These are phyloP conservation scores for Chionodraco myersi DNA, from an alignment of 2,113 vertebrate genomes.

Conservation along the genomic window DNA sequence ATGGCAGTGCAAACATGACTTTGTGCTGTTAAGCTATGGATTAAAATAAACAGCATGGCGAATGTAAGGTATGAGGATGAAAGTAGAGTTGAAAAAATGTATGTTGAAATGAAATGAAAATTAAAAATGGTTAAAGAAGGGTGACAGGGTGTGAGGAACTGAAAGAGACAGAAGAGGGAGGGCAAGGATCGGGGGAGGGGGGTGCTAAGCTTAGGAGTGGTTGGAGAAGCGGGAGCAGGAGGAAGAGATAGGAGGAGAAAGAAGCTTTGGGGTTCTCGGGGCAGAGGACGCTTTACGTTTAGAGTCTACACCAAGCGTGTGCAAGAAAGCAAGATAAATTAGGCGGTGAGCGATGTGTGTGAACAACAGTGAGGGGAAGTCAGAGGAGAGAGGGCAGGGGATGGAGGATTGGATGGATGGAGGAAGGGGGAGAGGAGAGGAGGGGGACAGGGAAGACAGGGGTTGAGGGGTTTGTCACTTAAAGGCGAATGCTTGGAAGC, in stretches of 20 bases:
- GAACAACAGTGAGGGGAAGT: constrained; percentile 32
- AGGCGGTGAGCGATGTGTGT: constrained; percentile 36
- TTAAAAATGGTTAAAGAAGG: constrained; percentile 2
- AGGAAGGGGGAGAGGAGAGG: constrained; percentile 57
- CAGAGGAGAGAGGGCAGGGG: constrained; percentile 12
- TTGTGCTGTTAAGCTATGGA: constrained; percentile 52
- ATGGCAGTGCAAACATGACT: constrained; percentile 49
- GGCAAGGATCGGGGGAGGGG: neutral
- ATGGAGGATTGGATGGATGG: constrained; percentile 38
- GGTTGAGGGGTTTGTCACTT: constrained; percentile 81
- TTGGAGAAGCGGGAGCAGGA: constrained; percentile 49
- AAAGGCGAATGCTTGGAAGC: constrained; percentile 80
- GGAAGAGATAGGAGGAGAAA: constrained; percentile 75
- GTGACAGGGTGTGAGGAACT: constrained; percentile 16
- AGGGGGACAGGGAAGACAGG: constrained; percentile 73
- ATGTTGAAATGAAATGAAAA: constrained; percentile 18
- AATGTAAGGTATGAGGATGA: constrained; percentile 45
- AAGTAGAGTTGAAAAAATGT: constrained; percentile 15
- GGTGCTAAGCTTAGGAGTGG: constrained; percentile 69
- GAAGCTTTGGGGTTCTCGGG: constrained; percentile 75
- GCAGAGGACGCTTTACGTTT: constrained; percentile 65
- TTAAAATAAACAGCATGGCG: constrained; percentile 37
- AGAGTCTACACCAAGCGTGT: constrained; percentile 74
- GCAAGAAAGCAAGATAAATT: constrained; percentile 48
- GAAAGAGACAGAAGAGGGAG: neutral